A percentile compares a stretch with the other conserved stretches of the same genome.
Evolutionary conservation across 2,113 vertebrate species (phyloP).

Genomic region (Otis tarda): DNA sequence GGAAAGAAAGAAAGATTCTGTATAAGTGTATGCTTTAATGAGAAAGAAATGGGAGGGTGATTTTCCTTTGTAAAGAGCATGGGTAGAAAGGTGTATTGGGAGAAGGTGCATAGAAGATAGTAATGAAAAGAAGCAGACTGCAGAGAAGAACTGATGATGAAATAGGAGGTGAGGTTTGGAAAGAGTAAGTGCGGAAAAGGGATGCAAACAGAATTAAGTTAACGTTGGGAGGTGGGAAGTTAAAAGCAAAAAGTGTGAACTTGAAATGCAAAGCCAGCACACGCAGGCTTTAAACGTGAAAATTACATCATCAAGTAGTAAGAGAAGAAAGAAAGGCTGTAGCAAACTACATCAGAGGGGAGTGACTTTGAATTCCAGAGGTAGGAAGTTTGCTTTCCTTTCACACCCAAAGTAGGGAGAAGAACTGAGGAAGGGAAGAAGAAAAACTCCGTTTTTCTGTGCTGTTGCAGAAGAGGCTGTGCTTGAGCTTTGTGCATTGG

Average conservation of each 20-base stretch:
- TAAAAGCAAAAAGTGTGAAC: not conserved
- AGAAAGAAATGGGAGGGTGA: not conserved
- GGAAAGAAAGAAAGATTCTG: not conserved
- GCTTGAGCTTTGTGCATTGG: rapidly evolving
- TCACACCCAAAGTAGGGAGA: rapidly evolving
- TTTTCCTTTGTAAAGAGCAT: not conserved
- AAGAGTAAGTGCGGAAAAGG: not conserved
- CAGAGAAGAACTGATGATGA: not conserved
- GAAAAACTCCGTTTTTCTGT: not conserved
- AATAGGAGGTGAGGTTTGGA: not conserved
- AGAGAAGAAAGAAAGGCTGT: not conserved
- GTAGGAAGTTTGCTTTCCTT: not conserved
- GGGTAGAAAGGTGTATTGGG: not conserved
- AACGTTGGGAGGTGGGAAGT: not conserved
- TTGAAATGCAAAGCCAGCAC: not conserved
- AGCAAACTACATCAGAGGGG: not conserved
- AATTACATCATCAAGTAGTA: not conserved
- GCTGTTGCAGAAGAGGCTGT: not conserved
- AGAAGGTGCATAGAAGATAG: not conserved
- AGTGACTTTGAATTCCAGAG: not conserved
- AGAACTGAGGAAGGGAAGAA: not conserved
- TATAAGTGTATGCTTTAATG: not conserved
- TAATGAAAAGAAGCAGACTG: not conserved
- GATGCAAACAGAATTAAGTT: not conserved
- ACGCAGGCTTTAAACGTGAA: not conserved